Base-by-base conservation (phyloP, 2,888 invertebrate genomes). In the Stramonita haemastoma region DNA sequence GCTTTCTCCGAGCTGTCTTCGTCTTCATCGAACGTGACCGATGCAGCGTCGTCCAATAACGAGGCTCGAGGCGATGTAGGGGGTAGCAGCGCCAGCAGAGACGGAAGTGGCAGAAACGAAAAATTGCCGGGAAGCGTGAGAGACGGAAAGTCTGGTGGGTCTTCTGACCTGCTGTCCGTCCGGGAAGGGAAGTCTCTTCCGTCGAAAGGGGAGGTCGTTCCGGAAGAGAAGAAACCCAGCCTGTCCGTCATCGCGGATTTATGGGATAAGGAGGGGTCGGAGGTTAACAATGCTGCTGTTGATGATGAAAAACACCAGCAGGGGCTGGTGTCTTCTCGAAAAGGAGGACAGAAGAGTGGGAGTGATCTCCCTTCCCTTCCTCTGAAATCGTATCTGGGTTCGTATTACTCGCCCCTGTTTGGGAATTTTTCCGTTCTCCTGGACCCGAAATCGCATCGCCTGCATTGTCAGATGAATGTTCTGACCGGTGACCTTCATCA, bases 381-480 rank as follows among this genome's bases (percentile, higher is more conserved):
- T 1, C 57, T 84, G 29, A 84, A 81, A 29, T 26, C 73, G 32
- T 89, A 73, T 17, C 29, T 36, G 73, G 89, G 89, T 15, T n/a
- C 73, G 13, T 89, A 89, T 81, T 4, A 8, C 17, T 46, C 79
- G 11, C 70, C 87, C 5, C 34, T 89, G 46, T 70, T 89, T 56
- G 87, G 89, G 32, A 84, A 89, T 22, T 66, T 87, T 15, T 83
- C 77, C 22, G 46, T 89, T 15, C 46, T 81, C 26, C 2, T n/a
- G 2, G 36, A 77, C 26, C 26, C 36, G 32, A 15, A 1, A 19
- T 79, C 77, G 6, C 17, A 29, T 13, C 26, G 34, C 0, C 70
- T 89, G 36, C 29, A 87, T 8, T 87, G 87, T 60, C 86, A 84
- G 22, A 79, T 89, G 87, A 87, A 60, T n/a, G 66, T 87, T 0